These are phyloP conservation scores for Thermophis baileyi DNA, from an alignment of 2,113 vertebrate genomes.

Conservation along the genomic window DNA sequence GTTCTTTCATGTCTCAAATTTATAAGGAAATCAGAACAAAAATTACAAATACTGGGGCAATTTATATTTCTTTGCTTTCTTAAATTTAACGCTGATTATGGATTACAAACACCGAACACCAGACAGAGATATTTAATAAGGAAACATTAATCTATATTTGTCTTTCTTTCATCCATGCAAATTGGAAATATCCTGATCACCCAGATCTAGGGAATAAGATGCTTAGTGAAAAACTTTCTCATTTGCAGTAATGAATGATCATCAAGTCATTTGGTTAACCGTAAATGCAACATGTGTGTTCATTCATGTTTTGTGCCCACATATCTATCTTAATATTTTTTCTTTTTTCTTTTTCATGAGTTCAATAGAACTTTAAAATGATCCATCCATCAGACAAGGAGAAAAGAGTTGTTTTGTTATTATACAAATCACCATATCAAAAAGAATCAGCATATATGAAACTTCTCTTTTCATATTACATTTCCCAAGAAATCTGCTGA, in stretches of 20 bases:
- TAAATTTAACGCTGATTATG: conserved; percentile 28
- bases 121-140: conserved; percentile 17
- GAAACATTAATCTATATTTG: conserved; percentile 13
- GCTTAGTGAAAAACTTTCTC: conserved; percentile 9
- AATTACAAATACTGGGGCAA: conserved; percentile 31
- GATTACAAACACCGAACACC: conserved; percentile 44
- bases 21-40: conserved; percentile 33
- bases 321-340: too few species aligned
- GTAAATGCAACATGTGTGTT: neutral
- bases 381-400: neutral
- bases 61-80: conserved; percentile 43
- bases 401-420: neutral
- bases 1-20: conserved; percentile 28
- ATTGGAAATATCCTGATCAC: conserved; percentile 16
- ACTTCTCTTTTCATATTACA: neutral
- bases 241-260: conserved; percentile 22
- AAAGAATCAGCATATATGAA: neutral
- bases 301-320: neutral
- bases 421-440: neutral
- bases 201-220: conserved; percentile 1
- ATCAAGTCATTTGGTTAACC: conserved; percentile 32
- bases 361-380: conserved; percentile 5
- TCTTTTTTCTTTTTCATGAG: conserved; percentile 16
- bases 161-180: conserved; percentile 37
- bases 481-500: neutral